Evolutionary conservation across 2,888 invertebrate species (phyloP).

Genomic region (Parnassius smintheus): DNA sequence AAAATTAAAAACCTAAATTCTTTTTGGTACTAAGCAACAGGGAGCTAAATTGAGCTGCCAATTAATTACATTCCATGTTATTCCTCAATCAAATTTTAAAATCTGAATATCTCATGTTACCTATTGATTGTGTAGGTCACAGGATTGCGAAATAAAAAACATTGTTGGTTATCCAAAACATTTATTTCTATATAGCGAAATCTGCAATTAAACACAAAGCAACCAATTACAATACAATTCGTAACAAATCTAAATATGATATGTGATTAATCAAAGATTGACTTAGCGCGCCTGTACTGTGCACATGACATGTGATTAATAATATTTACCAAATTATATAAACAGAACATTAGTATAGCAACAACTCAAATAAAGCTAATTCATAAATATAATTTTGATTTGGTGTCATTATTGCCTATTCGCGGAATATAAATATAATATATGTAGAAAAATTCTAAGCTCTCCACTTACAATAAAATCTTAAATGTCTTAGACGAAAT

Average conservation of each 20-base stretch:
- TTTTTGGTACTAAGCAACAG: too few species aligned
- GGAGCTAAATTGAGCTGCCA: too few species aligned
- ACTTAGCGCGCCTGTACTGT: constrained; percentile 66
- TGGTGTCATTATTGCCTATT: constrained; percentile 51
- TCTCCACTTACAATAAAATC: too few species aligned
- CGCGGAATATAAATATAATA: constrained; percentile 1
- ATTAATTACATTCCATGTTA: too few species aligned
- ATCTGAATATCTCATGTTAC: too few species aligned
- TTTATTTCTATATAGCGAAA: constrained; percentile 74
- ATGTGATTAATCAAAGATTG: constrained; percentile 70
- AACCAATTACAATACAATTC: constrained; percentile 71
- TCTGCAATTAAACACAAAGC: constrained; percentile 73
- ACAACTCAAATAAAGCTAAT: constrained; percentile 65
- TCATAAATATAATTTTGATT: constrained; percentile 72
- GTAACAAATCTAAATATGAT: constrained; percentile 77
- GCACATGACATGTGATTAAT: constrained; percentile 46
- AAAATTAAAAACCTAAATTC: too few species aligned
- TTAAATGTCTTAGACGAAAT: too few species aligned
- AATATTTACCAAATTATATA: constrained; percentile 43
- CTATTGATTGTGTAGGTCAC: too few species aligned
- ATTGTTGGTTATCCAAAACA: constrained; percentile 57
- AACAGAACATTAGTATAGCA: constrained; percentile 54
- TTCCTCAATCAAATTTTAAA: too few species aligned
- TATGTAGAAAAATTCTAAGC: neutral
- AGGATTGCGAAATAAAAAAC: constrained; percentile 17